phyloP scores from a whole-genome alignment of 2,888 invertebrate genomes.

The Thereva unica region DNA sequence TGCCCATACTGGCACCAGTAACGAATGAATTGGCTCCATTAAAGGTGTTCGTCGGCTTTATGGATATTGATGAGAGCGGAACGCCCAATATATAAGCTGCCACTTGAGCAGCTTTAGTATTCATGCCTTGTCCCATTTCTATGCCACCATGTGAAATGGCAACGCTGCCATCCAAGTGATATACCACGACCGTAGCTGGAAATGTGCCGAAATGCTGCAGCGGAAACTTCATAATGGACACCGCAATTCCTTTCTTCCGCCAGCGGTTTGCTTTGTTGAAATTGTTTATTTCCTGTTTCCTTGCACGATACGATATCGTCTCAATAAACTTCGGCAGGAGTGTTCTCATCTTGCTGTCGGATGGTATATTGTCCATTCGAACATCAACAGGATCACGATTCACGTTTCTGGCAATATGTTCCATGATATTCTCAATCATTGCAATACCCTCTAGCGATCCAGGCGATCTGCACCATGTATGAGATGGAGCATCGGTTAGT shows the following conservation, averaged over 20 bases:
- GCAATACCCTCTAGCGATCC: constrained; percentile 66
- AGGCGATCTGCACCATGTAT: constrained; percentile 72
- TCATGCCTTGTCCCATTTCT: constrained; percentile 82
- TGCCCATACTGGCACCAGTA: constrained; percentile 73
- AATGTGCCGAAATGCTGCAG: constrained; percentile 61
- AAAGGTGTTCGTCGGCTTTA: constrained; percentile 69
- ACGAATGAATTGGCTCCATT: constrained; percentile 68
- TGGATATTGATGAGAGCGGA: constrained; percentile 66
- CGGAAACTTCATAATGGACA: constrained; percentile 72
- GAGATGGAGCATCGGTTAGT: constrained; percentile 68
- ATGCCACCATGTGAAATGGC: constrained; percentile 72
- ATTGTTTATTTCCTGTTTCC: constrained; percentile 61
- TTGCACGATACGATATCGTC: constrained; percentile 61
- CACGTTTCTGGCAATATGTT: constrained; percentile 65
- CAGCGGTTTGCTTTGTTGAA: constrained; percentile 75
- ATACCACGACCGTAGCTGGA: constrained; percentile 68
- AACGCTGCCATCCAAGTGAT: constrained; percentile 73
- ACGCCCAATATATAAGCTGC: constrained; percentile 73
- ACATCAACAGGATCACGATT: constrained; percentile 65
- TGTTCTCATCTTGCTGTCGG: constrained; percentile 54
- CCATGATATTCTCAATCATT: constrained; percentile 68
- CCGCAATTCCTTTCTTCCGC: constrained; percentile 75
- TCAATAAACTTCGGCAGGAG: constrained; percentile 61
- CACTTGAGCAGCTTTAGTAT: constrained; percentile 75
- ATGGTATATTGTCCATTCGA: constrained; percentile 61